Evolutionary conservation across 1,140 invertebrate genomes (phyloP).

Genomic region (Drosophila gunungcola): DNA sequence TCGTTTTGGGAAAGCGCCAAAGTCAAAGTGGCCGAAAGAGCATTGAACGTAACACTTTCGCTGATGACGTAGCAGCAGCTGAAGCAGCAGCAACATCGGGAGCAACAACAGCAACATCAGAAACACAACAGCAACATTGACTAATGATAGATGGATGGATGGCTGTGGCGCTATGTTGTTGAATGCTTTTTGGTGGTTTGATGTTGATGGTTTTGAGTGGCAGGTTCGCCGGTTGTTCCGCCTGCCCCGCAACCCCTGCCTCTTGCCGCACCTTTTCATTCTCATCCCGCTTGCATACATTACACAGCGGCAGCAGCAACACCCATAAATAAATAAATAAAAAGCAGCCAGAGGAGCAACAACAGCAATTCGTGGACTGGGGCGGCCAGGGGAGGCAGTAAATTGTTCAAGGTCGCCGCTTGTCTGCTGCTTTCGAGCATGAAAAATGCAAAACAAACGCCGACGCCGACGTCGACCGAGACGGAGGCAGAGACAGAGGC

Average conservation of each 20-base stretch:
- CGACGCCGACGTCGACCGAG: conserved; percentile 33
- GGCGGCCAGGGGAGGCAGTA: conserved; percentile 49
- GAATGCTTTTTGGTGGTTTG: conserved; percentile 53
- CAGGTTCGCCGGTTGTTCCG: conserved; percentile 64
- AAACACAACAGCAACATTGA: conserved; percentile 55
- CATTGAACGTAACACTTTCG: conserved; percentile 82
- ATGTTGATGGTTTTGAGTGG: conserved; percentile 73
- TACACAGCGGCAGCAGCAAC: conserved; percentile 55
- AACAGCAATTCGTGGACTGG: conserved; percentile 29
- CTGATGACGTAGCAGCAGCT: conserved; percentile 45
- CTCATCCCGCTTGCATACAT: conserved; percentile 59
- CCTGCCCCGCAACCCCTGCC: conserved; percentile 12
- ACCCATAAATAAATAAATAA: conserved; percentile 79
- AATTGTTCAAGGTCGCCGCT: conserved; percentile 82
- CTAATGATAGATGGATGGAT: conserved; percentile 68
- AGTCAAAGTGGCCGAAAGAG: conserved; percentile 61
- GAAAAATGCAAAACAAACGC: conserved; percentile 82
- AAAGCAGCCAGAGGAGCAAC: conserved; percentile 50
- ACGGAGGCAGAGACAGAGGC: conserved; percentile 32
- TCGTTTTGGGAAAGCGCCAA: conserved; percentile 76
- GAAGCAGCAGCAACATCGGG: conserved; percentile 3
- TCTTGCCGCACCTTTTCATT: conserved; percentile 2
- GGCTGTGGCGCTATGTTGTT: conserved; percentile 32
- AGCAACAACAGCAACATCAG: conserved; percentile 15
- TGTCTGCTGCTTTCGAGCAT: conserved; percentile 79